Base-by-base conservation (phyloP, 2,113 vertebrate genomes). In the Amia ocellicauda region DNA sequence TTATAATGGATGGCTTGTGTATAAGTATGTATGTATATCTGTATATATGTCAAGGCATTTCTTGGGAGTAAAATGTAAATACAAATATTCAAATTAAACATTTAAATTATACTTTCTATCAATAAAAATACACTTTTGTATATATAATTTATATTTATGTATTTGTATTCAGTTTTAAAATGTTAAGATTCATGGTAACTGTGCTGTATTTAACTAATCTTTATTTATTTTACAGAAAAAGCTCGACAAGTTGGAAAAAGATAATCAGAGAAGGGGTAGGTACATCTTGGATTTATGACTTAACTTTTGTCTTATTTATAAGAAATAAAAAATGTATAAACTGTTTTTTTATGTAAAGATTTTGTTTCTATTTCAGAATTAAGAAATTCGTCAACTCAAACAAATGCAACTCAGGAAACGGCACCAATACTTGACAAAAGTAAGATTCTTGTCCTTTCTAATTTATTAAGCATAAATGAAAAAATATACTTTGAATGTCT, bases 351-450 rank as follows among this genome's bases (percentile, higher is more conserved):
- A 28, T 4, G 41, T 69, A 56, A 55, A 16, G 14, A 20, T 13
- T 67, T 45, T 14, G 69, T 64, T 57, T 69, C 31, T 67, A 57
- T 74, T 58, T 63, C 77, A 91, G 86, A 87, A 40, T 83, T 87
- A 69, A 93, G 73, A 58, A 90, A 89, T 66, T 79, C 69, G 2
- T 87, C 88, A 58, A 91, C 88, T 42, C 94, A 98, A 75, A 83
- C 78, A 64, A 91, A 80, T 71, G 64, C 75, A 54, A 74, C 74
- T 7, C 74, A 80, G 43, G 83, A 84, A 56, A 62, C 81, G 7
- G 28, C 60, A 3, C 82, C 77, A 54, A 81, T 73, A 72, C 69
- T 98, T 50, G 92, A 98, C 74, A 97, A 90, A 91, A 91, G 96
- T 99, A 81, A 74, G 80, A 17, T 49, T 4, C n/a, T 11, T 11